Percentiles rank a stretch among this genome's conserved stretches.
These are phyloP conservation scores for Aphelenchoides avenae DNA, from an alignment of 1,140 invertebrate species.

Conservation along the genomic window DNA sequence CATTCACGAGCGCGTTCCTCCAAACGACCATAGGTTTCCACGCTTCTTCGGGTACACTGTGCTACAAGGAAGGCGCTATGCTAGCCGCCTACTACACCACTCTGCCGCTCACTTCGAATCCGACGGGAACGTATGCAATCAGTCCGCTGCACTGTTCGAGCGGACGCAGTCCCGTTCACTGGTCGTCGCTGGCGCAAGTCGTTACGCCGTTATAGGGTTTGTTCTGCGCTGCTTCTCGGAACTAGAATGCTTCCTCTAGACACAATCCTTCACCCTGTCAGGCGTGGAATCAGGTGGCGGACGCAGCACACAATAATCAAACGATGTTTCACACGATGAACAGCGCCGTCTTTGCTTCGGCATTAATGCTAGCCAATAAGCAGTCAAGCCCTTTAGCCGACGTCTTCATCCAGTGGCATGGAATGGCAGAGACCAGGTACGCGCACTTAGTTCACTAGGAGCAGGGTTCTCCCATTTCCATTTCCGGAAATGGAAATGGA, in stretches of 20 bases:
- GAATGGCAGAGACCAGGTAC: conserved; percentile 19
- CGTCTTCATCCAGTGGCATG: conserved; percentile 20
- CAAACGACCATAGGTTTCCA: too few species aligned
- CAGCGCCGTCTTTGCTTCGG: conserved; percentile 6
- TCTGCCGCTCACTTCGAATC: conserved; percentile 18
- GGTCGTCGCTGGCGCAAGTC: conserved; percentile 20
- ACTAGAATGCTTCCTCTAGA: too few species aligned
- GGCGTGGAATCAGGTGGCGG: conserved; percentile 1
- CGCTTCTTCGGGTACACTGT: conserved; percentile 17
- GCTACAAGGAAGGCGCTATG: neutral
- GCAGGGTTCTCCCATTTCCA: too few species aligned
- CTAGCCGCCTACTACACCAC: conserved; percentile 8
- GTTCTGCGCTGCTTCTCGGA: too few species aligned
- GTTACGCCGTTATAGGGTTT: conserved; percentile 9
- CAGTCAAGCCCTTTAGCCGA: neutral
- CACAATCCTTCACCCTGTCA: neutral
- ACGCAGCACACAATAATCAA: conserved; percentile 17
- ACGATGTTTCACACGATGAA: conserved; percentile 13
- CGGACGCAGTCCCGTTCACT: conserved; percentile 3
- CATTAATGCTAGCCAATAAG: neutral
- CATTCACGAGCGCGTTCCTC: too few species aligned
- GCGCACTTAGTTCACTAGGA: too few species aligned
- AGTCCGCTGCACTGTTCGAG: conserved; percentile 9
- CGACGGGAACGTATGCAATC: conserved; percentile 8
- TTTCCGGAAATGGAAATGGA: too few species aligned